These are phyloP conservation scores for Platichthys flesus DNA, from an alignment of 2,113 vertebrate species.

Conservation along the genomic window DNA sequence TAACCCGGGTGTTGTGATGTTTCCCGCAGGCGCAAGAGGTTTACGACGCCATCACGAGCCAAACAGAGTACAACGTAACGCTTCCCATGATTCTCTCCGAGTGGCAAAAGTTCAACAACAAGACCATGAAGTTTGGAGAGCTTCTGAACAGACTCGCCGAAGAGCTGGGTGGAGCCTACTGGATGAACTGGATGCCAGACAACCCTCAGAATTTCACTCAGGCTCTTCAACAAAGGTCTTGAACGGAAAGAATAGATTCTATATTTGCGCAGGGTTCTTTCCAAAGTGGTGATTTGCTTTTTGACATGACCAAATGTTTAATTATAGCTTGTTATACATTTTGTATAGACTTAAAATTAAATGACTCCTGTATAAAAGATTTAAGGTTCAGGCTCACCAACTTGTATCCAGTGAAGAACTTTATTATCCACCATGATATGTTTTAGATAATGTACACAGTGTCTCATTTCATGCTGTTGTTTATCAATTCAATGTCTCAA, in stretches of 20 bases:
- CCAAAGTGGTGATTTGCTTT: not conserved
- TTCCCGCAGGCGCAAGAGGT: constrained; percentile 45
- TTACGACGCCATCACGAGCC: not conserved
- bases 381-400: not conserved
- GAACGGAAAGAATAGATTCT: not conserved
- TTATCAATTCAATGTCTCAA: not conserved
- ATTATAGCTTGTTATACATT: not conserved
- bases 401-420: not conserved
- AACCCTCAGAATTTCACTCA: constrained; percentile 31
- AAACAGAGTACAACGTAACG: constrained; percentile 51
- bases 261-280: not conserved
- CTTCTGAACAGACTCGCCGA: constrained; percentile 4
- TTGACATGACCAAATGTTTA: not conserved
- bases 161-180: constrained; percentile 37
- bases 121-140: constrained; percentile 32
- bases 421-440: too few species aligned
- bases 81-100: constrained; percentile 76
- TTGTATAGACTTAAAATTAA: not conserved
- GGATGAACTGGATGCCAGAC: constrained; percentile 58
- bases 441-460: too few species aligned
- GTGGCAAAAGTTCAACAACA: constrained; percentile 68
- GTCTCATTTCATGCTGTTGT: not conserved
- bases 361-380: not conserved
- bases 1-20: not conserved
- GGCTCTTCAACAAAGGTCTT: constrained; percentile 68